Base-by-base conservation (phyloP, 2,888 invertebrate species). In the Eupithecia exiguata region DNA sequence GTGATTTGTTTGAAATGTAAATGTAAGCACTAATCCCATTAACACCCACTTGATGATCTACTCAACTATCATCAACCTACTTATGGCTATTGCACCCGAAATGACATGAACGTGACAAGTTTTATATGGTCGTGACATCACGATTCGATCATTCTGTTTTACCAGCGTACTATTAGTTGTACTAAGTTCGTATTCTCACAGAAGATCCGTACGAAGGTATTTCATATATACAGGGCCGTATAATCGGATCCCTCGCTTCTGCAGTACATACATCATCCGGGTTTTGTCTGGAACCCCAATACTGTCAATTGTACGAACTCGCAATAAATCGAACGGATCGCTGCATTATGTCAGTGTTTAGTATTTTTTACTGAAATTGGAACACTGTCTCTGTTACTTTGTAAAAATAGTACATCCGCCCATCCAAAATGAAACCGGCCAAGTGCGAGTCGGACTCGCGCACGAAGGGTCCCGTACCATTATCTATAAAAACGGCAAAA, bases 111-210 rank as follows among this genome's bases (percentile, higher is more conserved):
- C 35, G 40, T 72, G 43, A 40, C 61, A 72, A 53, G 21, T 68
- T 65, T 30, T 40, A 63, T 49, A 16, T 46, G 49, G 25, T 69
- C 62, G 71, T 74, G 71, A 75, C 49, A 70, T 72, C 68, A 75
- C 69, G 75, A 70, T 72, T 25, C 25, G 5, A 68, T 53, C 49
- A 66, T 53, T 43, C 69, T 67, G 49, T 67, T 25, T 46, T 53
- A 61, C n/a, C n/a, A 61, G 43, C 16, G 5, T n/a, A 43, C 1
- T 9, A n/a, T 0, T 53, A 53, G 21, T 53, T 21, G 18, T 43
- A 14, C 1, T 58, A 14, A 25, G 21, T 58, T 2, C 12, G 12
- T 14, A 58, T 5, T 58, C 49, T 21, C 21, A 53, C 21, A 53
- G 58, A 58, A 58, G 21, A 58, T 25, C 14, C 21, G 25, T 58